phyloP scores from a whole-genome alignment of 2,888 invertebrate species.

The Elegia similella region DNA sequence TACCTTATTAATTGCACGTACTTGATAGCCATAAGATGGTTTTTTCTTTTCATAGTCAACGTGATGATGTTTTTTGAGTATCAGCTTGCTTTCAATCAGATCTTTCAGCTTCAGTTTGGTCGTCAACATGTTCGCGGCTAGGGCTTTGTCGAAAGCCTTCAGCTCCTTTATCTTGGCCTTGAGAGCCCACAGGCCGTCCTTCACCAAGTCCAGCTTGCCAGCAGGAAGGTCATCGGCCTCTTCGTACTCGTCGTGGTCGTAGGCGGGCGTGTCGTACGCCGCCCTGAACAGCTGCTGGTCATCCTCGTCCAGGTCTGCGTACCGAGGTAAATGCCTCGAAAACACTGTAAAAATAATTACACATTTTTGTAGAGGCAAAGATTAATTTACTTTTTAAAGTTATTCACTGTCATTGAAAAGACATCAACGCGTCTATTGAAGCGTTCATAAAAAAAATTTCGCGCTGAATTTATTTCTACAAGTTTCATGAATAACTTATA shows the following conservation, averaged over 20 bases:
- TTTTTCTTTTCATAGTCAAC: slow-evolving; percentile 50
- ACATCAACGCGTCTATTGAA: slow-evolving; percentile 4
- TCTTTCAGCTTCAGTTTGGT: slow-evolving; percentile 69
- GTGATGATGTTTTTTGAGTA: slow-evolving; percentile 51
- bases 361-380: background rate
- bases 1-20: slow-evolving; percentile 19
- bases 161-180: slow-evolving; percentile 67
- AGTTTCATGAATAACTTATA: no score
- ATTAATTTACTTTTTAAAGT: no score
- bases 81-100: slow-evolving; percentile 45
- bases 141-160: slow-evolving; percentile 64
- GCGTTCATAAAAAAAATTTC: no score
- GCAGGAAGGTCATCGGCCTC: slow-evolving; percentile 47
- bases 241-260: slow-evolving; percentile 54
- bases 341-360: slow-evolving; percentile 35
- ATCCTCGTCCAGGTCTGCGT: slow-evolving; percentile 60
- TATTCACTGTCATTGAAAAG: background rate
- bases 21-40: slow-evolving; percentile 53
- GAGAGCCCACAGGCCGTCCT: slow-evolving; percentile 66
- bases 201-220: slow-evolving; percentile 64
- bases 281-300: slow-evolving; percentile 64
- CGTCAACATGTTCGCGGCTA: slow-evolving; percentile 60
- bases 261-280: slow-evolving; percentile 63
- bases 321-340: slow-evolving; percentile 52
- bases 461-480: no score